Base-by-base conservation (phyloP, 2,113 vertebrate genomes). In the Dinomys branickii region DNA sequence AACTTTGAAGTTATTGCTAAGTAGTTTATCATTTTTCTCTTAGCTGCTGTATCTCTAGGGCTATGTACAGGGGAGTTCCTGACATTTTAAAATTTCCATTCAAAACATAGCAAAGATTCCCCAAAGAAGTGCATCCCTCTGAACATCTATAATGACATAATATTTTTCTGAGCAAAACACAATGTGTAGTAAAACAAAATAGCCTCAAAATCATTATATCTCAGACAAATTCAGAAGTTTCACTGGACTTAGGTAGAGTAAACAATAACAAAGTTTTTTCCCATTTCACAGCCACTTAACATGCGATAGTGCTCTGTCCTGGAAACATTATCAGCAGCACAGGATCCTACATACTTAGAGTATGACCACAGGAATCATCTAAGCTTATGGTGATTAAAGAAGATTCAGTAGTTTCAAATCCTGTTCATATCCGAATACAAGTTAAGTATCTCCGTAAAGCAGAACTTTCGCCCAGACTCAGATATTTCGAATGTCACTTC, bases 371-470 rank as follows among this genome's bases (percentile, higher is more conserved):
- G 96, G 91, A 97, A 98, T 98, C 98, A 98, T 96, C 98, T 98
- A 97, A 98, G 98, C 98, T 98, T 98, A 98, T 92, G 94, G 89
- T 97, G 97, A 97, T 95, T 97, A 98, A 97, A 98, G 98, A 98
- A 98, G 98, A 97, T 96, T 97, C 95, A 80, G 95, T 95, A 96
- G 98, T 98, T 98, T 95, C 98, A 98, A 98, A 98, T 98, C 98
- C 98, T 97, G 98, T 98, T 99, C 98, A 99, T 98, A 98, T 97
- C 95, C 92, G 95, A 97, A 98, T 98, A 97, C 96, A 97, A 98
- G 96, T 92, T 97, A 98, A 98, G 97, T 96, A 98, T 98, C 97
- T 98, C 97, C 92, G 97, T 94, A 98, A 97, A 97, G 98, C 95
- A 98, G 96, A 95, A 97, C 95, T 98, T 97, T 92, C 86, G 94